phyloP scores from a whole-genome alignment of 2,797 vertebrate species.

The Lophotriccus pileatus region DNA sequence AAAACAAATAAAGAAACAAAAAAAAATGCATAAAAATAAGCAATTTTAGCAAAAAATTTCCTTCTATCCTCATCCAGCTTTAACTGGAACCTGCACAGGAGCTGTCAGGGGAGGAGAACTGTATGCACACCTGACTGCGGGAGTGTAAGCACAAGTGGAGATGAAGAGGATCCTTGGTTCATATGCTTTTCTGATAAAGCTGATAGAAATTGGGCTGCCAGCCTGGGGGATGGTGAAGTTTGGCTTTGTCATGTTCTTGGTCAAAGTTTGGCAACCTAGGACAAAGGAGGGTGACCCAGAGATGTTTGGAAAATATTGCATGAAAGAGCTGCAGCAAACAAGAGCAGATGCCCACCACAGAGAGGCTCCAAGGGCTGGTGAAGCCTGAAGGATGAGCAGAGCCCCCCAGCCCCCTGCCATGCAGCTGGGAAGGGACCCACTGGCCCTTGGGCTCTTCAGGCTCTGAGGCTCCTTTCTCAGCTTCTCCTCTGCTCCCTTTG shows the following conservation, averaged over 20 bases:
- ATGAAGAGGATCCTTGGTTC: neutral
- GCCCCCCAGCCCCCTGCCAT: neutral
- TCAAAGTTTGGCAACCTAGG: neutral
- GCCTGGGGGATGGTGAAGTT: neutral
- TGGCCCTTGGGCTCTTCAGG: neutral
- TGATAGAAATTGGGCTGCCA: neutral
- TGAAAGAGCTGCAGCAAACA: neutral
- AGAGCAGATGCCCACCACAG: neutral
- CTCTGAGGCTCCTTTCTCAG: neutral
- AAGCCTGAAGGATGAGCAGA: neutral
- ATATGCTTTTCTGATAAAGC: neutral
- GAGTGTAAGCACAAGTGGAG: rapidly evolving
- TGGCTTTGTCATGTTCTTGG: neutral
- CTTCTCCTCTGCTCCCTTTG: neutral
- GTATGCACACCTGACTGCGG: neutral
- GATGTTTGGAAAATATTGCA: neutral
- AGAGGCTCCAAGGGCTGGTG: neutral
- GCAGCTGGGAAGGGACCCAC: neutral
- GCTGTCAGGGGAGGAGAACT: neutral
- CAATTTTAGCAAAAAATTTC: neutral
- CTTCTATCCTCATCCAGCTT: neutral
- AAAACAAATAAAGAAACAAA: neutral
- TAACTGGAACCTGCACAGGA: neutral
- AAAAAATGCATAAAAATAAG: neutral
- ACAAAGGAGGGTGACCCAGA: neutral